Evolutionary conservation across 1,140 invertebrate genomes (phyloP), one percentile per base, ranked within the genome.

Genomic region (Zaprionus nigranus): DNA sequence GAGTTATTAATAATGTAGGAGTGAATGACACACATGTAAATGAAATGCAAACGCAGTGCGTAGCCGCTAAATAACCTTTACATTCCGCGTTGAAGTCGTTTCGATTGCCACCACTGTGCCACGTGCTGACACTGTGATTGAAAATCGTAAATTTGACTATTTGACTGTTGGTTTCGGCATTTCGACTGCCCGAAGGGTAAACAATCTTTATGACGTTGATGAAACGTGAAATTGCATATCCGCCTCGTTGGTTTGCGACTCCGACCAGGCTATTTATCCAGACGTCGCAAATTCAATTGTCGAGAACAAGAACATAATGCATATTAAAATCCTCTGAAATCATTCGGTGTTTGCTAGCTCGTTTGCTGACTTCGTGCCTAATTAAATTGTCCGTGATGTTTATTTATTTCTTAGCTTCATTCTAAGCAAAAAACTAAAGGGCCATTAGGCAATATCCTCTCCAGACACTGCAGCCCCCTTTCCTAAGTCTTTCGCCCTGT

Each of bases 181-280:
- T 22, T 20, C 13, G 3, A 56, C 28, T 7, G 57, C 71, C 38
- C 15, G 20, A 20, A 46, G 72, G 28, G n/a, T 24, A 36, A 30
- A 49, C 61, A 62, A 78, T 38, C 28, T 58, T 78, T 81, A 73
- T 80, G 81, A 56, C 53, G 40, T 30, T 71, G 64, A 57, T 70
- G 81, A 73, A 46, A 60, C 78, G 78, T 84, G 65, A 83, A 84
- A 83, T 84, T 83, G 61, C 46, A 26, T 62, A 30, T 46, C 43
- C 38, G 65, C 62, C 60, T 59, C 66, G 34, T 38, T 70, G 65
- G 13, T 57, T 34, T 46, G 61, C 36, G 24, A n/a, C 26, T 59
- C 54, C 49, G 58, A 24, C 51, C 40, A n/a, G 54, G 67, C 66
- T 49, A 60, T 77, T 77, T 77, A 65, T 53, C 40, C 67, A 83